Conservation (phyloP, 2,113 vertebrate genomes). For the Recurvirostra avosetta region DNA sequence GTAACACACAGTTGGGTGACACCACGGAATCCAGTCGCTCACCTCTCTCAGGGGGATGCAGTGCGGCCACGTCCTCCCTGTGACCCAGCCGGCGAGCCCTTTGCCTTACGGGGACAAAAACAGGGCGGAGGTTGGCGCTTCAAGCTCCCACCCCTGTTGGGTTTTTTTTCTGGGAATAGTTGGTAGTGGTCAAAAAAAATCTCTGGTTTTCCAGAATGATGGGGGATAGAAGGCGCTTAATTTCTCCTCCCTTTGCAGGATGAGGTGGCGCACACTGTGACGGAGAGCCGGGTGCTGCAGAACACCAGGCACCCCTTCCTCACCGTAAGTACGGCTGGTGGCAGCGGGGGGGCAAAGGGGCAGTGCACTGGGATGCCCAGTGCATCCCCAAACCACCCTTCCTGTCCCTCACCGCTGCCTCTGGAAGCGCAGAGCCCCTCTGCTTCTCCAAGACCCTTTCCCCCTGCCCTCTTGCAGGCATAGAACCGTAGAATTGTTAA, state of each 20-base stretch:
- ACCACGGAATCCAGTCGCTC: no score
- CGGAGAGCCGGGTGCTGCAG: conserved; percentile 94
- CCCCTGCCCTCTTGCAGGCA: conserved; percentile 60
- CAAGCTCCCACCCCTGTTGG: neutral
- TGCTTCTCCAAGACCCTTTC: neutral
- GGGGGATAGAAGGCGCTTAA: neutral
- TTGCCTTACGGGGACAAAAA: no score
- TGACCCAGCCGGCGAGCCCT: no score
- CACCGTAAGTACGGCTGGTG: conserved; percentile 73
- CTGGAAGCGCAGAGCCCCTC: neutral
- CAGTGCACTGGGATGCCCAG: no score
- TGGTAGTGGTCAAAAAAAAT: neutral
- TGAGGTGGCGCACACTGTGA: conserved; percentile 95
- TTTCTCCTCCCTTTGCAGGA: conserved; percentile 71
- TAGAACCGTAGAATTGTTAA: no score
- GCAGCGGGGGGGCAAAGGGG: no score
- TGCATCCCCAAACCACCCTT: no score
- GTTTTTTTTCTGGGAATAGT: neutral
- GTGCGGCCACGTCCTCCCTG: no score
- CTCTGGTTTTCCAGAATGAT: neutral
- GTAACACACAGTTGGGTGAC: no score
- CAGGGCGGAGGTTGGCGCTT: neutral
- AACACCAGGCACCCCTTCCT: conserved; percentile 93
- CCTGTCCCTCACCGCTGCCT: no score
- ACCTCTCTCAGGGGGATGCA: no score